Evolutionary conservation across 2,797 vertebrate species (phyloP).

Genomic region (Squalus acanthias): DNA sequence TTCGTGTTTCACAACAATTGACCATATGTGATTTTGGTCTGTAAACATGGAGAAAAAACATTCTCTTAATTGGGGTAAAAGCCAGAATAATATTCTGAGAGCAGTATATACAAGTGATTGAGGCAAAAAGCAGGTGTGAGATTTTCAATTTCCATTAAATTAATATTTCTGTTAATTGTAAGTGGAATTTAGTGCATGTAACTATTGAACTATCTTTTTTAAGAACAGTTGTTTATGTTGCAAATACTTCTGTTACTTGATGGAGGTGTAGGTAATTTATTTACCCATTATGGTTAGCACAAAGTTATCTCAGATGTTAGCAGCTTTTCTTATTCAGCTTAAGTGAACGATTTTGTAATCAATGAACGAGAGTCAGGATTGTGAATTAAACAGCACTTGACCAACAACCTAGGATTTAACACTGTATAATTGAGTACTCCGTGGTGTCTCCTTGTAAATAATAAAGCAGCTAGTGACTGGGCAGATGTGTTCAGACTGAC

Average conservation of each 20-base stretch:
- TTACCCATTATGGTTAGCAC: constrained; percentile 53
- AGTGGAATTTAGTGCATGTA: neutral
- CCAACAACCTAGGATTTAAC: constrained; percentile 59
- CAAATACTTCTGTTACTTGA: constrained; percentile 52
- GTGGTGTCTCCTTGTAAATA: constrained; percentile 57
- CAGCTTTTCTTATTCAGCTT: constrained; percentile 69
- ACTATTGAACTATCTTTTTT: neutral
- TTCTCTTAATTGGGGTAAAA: neutral
- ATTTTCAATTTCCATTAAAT: neutral
- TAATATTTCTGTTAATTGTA: neutral
- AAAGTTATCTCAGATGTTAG: constrained; percentile 53
- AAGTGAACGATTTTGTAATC: constrained; percentile 62
- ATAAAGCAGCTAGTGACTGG: constrained; percentile 48
- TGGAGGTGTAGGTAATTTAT: constrained; percentile 54
- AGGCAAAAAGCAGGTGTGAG: neutral
- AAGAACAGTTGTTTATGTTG: constrained; percentile 29
- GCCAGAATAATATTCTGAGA: neutral
- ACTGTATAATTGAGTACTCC: constrained; percentile 58
- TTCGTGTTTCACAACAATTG: neutral
- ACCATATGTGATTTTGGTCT: neutral
- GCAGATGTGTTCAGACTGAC: neutral
- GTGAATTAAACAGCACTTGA: constrained; percentile 66
- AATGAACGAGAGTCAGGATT: constrained; percentile 61
- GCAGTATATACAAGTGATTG: neutral
- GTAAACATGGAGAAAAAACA: neutral